Conservation (phyloP, 2,797 vertebrate species). For the Sebastes nivosus region DNA sequence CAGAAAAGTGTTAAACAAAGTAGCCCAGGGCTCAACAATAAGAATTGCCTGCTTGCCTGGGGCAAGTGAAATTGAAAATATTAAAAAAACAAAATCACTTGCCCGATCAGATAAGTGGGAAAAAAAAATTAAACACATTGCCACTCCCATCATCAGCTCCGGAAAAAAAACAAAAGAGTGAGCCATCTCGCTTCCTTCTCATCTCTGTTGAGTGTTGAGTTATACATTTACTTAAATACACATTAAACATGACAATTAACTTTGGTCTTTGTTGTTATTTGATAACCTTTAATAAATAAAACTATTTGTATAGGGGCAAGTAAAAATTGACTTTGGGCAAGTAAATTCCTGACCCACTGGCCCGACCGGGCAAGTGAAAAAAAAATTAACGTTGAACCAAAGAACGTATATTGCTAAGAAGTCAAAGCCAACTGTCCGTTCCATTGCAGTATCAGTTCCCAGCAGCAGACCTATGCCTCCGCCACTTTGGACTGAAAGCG, state of each 20-base stretch:
- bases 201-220: neutral
- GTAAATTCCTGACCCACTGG: neutral
- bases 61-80: neutral
- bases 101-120: neutral
- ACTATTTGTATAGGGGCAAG: neutral
- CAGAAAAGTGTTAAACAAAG: neutral
- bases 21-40: too few relatives aligned
- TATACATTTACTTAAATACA: neutral
- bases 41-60: too few relatives aligned
- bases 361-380: neutral
- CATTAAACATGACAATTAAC: neutral
- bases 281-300: neutral
- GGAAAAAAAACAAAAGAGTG: neutral
- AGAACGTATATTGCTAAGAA: too few relatives aligned
- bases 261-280: neutral
- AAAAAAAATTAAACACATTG: neutral
- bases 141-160: neutral
- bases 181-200: neutral
- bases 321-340: neutral
- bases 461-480: too few relatives aligned
- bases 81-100: neutral
- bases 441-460: fast-evolving
- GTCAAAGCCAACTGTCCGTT: too few relatives aligned
- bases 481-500: too few relatives aligned
- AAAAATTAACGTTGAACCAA: fast-evolving